Percentiles rank a stretch among this genome's conserved stretches.
phyloP scores from a whole-genome alignment of 2,888 invertebrate species.

The Drosophila nr. perissopoda region DNA sequence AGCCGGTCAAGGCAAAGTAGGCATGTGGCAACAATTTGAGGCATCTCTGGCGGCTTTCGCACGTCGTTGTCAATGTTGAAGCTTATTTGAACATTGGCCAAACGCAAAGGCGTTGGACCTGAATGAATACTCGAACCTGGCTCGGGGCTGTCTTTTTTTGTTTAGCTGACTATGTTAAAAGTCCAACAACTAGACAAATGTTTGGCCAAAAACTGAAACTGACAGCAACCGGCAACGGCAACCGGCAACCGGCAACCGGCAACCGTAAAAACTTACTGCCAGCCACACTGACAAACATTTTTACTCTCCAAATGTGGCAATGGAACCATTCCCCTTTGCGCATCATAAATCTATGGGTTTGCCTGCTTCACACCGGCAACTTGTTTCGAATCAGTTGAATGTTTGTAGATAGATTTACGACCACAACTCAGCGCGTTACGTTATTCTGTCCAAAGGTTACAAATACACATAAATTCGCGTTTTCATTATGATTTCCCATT shows the following conservation, averaged over 20 bases:
- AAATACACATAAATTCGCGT: conserved; percentile 36
- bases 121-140: conserved; percentile 29
- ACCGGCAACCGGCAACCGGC: conserved; percentile 7
- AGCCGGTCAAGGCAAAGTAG: conserved; percentile 22
- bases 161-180: conserved; percentile 60
- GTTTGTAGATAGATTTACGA: conserved; percentile 51
- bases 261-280: conserved; percentile 42
- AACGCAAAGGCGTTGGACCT: conserved; percentile 55
- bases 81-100: conserved; percentile 19
- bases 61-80: conserved; percentile 27
- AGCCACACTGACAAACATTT: conserved; percentile 51
- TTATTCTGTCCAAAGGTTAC: conserved; percentile 19
- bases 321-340: conserved; percentile 44
- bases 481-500: conserved; percentile 38
- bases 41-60: conserved; percentile 32
- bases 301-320: conserved; percentile 58
- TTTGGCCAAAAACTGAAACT: conserved; percentile 35
- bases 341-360: conserved; percentile 58
- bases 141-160: conserved; percentile 23
- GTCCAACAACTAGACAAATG: conserved; percentile 45
- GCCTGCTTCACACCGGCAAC: background rate
- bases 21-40: conserved; percentile 53
- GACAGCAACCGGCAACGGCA: conserved; percentile 28
- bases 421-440: conserved; percentile 25
- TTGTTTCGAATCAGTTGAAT: conserved; percentile 41